These are phyloP conservation scores for Orbicella faveolata DNA, from an alignment of 64 coral and sea anemone genomes.

Conservation along the genomic window DNA sequence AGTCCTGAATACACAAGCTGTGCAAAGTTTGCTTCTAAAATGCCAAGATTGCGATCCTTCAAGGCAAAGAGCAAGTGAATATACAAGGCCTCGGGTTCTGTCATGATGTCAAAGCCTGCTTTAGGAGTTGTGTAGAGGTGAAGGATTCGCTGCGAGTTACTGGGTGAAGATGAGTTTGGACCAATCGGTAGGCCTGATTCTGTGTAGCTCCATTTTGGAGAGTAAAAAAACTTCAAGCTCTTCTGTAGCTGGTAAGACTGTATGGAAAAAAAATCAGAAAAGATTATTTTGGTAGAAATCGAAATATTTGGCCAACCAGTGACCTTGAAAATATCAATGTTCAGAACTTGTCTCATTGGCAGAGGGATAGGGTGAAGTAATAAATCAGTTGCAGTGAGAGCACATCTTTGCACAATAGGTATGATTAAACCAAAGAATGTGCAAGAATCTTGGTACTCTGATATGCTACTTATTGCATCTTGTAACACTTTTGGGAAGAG, in stretches of 20 bases:
- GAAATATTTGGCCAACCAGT: too few species aligned
- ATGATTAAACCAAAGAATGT: too few species aligned
- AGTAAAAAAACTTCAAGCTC: conserved; percentile 41
- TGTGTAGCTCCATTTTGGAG: conserved; percentile 27
- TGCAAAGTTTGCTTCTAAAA: conserved; percentile 31
- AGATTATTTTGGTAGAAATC: background rate
- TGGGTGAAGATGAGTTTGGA: conserved; percentile 27
- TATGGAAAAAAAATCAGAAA: background rate
- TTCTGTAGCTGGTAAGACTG: conserved; percentile 38
- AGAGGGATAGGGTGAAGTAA: too few species aligned
- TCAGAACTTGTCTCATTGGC: too few species aligned
- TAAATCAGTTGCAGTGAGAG: too few species aligned
- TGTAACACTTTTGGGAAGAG: too few species aligned
- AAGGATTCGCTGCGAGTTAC: conserved; percentile 38
- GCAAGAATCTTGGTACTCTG: too few species aligned
- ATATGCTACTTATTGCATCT: too few species aligned
- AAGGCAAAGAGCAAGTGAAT: conserved; percentile 56
- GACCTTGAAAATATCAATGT: too few species aligned
- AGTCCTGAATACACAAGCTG: conserved; percentile 34
- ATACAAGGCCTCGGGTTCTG: conserved; percentile 57
- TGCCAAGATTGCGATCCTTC: conserved; percentile 56
- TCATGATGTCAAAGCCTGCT: conserved; percentile 29
- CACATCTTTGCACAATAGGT: too few species aligned
- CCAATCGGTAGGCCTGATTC: conserved; percentile 21
- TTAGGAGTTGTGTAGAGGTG: conserved; percentile 42